Evolutionary conservation across 2,888 invertebrate species (phyloP).

Genomic region (Drosophila putrida): DNA sequence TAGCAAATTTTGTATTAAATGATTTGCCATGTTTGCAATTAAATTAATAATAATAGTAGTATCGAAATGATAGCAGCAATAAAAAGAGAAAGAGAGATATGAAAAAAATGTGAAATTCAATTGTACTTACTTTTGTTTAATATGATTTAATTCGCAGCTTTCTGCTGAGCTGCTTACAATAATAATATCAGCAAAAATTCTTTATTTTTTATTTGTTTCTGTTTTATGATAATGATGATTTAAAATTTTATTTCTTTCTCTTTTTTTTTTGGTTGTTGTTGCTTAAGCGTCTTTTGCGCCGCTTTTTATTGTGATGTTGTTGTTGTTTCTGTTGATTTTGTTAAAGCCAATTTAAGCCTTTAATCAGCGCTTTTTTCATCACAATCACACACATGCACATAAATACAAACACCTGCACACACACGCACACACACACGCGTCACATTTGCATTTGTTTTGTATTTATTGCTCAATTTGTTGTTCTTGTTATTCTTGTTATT

Average conservation of each 20-base stretch:
- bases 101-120: constrained; percentile 2
- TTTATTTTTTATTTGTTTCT: constrained; percentile 37
- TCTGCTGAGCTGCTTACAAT: constrained; percentile 57
- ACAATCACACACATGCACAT: constrained; percentile 16
- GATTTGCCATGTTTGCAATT: constrained; percentile 40
- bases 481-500: not conserved
- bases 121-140: constrained; percentile 35
- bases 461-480: constrained; percentile 27
- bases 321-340: constrained; percentile 40
- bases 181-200: constrained; percentile 51
- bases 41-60: constrained; percentile 25
- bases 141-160: constrained; percentile 65
- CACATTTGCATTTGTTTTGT: constrained; percentile 33
- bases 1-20: constrained; percentile 16
- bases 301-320: constrained; percentile 25
- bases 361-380: constrained; percentile 42
- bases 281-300: constrained; percentile 53
- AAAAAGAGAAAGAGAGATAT: not conserved
- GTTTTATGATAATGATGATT: constrained; percentile 37
- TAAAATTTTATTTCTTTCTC: not conserved
- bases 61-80: not conserved
- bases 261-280: constrained; percentile 9
- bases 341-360: constrained; percentile 61
- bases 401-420: not conserved
- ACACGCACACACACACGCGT: constrained; percentile 12